Base-by-base conservation (phyloP, 2,888 invertebrate genomes). In the Acrocera orbiculus region DNA sequence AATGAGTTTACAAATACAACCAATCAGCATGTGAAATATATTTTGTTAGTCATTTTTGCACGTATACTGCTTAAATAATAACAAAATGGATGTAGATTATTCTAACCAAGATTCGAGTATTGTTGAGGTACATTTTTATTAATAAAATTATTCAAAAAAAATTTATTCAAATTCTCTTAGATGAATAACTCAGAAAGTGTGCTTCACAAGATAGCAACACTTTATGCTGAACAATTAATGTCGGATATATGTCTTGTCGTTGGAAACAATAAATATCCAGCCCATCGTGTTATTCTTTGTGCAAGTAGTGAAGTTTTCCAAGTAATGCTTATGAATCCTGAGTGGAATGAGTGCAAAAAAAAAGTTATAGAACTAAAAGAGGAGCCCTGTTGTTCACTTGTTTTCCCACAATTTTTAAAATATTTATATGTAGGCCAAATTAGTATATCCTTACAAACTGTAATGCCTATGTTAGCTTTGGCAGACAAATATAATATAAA, bases 401-500 rank as follows among this genome's bases (percentile, higher is more conserved):
- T 89, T 28, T 93, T 93, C 63, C 81, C 80, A 40, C 74, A 79
- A 51, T 92, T 93, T 58, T 64, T 93, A 16, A 79, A 82, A 59
- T 76, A 69, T 49, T 59, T 93, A 53, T 93, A 93, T 62, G 87
- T 87, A 1, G 93, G 92, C 25, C 77, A 79, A 60, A 81, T 93
- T 45, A 70, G 74, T 47, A 79, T 93, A 49, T 82, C 81, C 5
- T 74, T 86, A 44, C 69, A 72, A 34, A 78, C 79, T 40, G 90
- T 87, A 30, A 70, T 92, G 61, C 85, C 90, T 5, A 74, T 92
- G 44, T 65, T 93, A 33, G 81, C 81, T 8, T 63, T 93, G 36
- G 90, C 89, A 25, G 93, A 93, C 59, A 93, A 93, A 62, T 93
- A 93, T 60, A 87, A 90, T 63, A 85, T 93, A 10, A 79, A 76